Base-by-base conservation (phyloP, 2,113 vertebrate species). In the Podocnemis expansa region DNA sequence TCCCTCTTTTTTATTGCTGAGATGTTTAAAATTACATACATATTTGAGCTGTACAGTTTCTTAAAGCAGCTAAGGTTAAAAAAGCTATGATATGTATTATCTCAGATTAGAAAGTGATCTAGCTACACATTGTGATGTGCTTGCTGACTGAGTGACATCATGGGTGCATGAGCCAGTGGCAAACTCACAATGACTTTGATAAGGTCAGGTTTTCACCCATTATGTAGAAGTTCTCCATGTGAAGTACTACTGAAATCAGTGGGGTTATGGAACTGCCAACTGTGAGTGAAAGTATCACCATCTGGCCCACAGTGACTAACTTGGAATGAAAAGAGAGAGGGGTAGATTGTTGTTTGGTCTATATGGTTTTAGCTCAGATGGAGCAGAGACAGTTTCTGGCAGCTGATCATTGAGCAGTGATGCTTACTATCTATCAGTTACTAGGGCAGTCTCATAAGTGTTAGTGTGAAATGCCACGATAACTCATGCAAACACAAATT, bases 21-120 rank as follows among this genome's bases (percentile, higher is more conserved):
- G 80, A 52, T 79, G 87, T 93, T 93, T 82, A 89, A 81, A 80
- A 87, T 93, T 45, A 58, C 49, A n/a, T 54, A 43, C 79, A 90
- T 52, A 87, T 5, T 82, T 27, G 94, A 91, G 87, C 82, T 41
- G 51, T 78, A 4, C 56, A 47, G 76, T 92, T 89, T 90, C 22
- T 82, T 43, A 85, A 58, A 67, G 84, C 11, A n/a, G n/a, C n/a
- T n/a, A n/a, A n/a, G n/a, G n/a, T n/a, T 85, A 85, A 76, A 75
- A 92, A 58, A 89, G n/a, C 41, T 88, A 78, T 43, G 55, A 88
- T 86, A 84, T 73, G 2, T 73, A 75, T 84, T 0, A 21, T 89
- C 95, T 93, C 52, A 81, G 84, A 51, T 88, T 79, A 90, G 78
- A 90, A 17, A 87, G 63, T n/a, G 3, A 10, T 67, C 92, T 90